Base-by-base conservation (phyloP, 2,888 invertebrate genomes). In the Pseudolycoriella hygida region DNA sequence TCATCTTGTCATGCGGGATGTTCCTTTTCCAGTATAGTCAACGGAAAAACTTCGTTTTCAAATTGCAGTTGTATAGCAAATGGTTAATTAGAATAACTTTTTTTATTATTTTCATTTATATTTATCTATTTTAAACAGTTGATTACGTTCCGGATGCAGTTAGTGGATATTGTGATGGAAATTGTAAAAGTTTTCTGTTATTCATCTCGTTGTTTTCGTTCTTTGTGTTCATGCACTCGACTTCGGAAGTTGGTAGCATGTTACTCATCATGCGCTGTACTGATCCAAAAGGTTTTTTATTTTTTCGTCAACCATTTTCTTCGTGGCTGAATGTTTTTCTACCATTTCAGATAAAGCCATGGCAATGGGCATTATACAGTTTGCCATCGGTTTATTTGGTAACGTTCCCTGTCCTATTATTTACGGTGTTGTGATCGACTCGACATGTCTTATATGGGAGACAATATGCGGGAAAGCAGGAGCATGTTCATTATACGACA, bases 361-460 rank as follows among this genome's bases (percentile, higher is more conserved):
- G 89, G 92, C 90, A 49, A 75, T 92, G 66, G 90, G 90, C 20
- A 77, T 92, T 58, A 89, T 90, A 60, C 88, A 89, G 64, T 89
- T 89, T 66, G 89, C 90, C 47, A 89, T 90, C 52, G 90, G 90
- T 47, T 72, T 90, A 53, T 89, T 92, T 67, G 90, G 88, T 53
- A 92, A 90, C 67, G 89, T 92, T 58, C 92, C 90, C 54, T 92
- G 92, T 64, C 89, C 90, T n/a, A 87, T 90, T 54, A 77, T 92
- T 54, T 92, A 92, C 66, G 92, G 90, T 49, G 84, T 86, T 39
- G 86, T 90, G 3, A 84, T 92, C 46, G 92, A 92, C 70, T 87
- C 86, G 2, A 87, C 90, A 4, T 92, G 92, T 61, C 72, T 88
- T 30, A 77, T 88, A 53, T 86, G 90, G 73, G 87, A 88, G 64